phyloP scores from a whole-genome alignment of 2,797 vertebrate genomes.

The Enoplosus armatus region DNA sequence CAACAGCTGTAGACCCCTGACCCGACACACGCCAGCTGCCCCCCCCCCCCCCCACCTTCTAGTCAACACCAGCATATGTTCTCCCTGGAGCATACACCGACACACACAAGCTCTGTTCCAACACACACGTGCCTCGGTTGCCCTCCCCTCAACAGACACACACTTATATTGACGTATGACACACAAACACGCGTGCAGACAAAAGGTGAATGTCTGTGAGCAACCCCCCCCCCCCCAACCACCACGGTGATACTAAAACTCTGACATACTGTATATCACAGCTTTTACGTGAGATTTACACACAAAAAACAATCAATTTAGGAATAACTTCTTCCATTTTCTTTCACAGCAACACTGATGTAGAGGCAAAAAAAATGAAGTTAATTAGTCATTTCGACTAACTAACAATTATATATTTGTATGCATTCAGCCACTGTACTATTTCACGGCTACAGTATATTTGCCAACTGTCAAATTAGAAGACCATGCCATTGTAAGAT shows the following conservation, averaged over 20 bases:
- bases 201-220: slow-evolving; percentile 16
- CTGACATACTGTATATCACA: slow-evolving; percentile 15
- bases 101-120: slow-evolving; percentile 59
- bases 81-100: slow-evolving; percentile 76
- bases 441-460: background rate
- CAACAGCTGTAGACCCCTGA: slow-evolving; percentile 86
- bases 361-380: background rate
- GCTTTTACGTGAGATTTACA: slow-evolving; percentile 11
- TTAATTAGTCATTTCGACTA: background rate
- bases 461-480: background rate
- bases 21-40: slow-evolving; percentile 82
- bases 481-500: background rate
- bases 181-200: slow-evolving; percentile 35
- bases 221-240: background rate
- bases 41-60: slow-evolving; percentile 50
- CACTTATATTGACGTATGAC: slow-evolving; percentile 38
- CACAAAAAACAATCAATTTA: too few relatives aligned
- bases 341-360: background rate
- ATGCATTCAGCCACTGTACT: background rate
- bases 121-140: slow-evolving; percentile 64
- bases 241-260: background rate
- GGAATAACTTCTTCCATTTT: background rate
- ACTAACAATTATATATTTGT: background rate
- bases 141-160: slow-evolving; percentile 42
- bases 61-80: slow-evolving; percentile 80